Percentiles rank a stretch among this genome's conserved stretches.
Evolutionary conservation across 2,113 vertebrate species (phyloP).

Genomic region (Datnioides undecimradiatus): DNA sequence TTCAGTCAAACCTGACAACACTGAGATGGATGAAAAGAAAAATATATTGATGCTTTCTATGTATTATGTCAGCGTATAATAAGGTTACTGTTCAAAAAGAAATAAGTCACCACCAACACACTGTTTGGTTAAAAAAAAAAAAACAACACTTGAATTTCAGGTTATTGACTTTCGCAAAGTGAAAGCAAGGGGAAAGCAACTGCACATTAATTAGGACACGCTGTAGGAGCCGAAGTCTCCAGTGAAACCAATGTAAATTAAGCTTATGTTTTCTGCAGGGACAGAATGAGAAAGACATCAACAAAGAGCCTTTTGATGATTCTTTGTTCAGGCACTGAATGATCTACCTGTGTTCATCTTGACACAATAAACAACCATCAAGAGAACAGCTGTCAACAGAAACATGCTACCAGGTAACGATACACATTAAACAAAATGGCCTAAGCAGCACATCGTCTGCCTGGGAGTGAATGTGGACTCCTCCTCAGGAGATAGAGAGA

Average conservation of each 20-base stretch:
- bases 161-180: constrained; percentile 52
- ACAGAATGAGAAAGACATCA: constrained; percentile 43
- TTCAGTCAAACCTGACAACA: constrained; percentile 58
- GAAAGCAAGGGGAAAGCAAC: constrained; percentile 48
- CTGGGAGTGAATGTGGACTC: constrained; percentile 39
- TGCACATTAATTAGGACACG: constrained; percentile 42
- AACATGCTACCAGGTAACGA: constrained; percentile 56
- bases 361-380: constrained; percentile 45
- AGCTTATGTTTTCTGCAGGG: constrained; percentile 43
- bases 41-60: constrained; percentile 29
- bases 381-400: constrained; percentile 59
- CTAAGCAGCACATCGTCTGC: constrained; percentile 23
- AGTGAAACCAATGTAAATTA: constrained; percentile 58
- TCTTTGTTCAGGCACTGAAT: constrained; percentile 44
- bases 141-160: constrained; percentile 45
- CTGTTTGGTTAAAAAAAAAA: constrained; percentile 38
- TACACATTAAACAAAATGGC: constrained; percentile 56
- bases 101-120: constrained; percentile 8
- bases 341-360: constrained; percentile 46
- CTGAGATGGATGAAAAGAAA: constrained; percentile 27
- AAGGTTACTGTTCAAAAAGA: constrained; percentile 28
- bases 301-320: constrained; percentile 52
- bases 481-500: constrained; percentile 34
- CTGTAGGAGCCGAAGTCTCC: constrained; percentile 39
- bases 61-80: constrained; percentile 19